Percentiles rank a stretch among this genome's conserved stretches.
Conservation (phyloP, 2,113 vertebrate species). For the Myotis lucifugus region DNA sequence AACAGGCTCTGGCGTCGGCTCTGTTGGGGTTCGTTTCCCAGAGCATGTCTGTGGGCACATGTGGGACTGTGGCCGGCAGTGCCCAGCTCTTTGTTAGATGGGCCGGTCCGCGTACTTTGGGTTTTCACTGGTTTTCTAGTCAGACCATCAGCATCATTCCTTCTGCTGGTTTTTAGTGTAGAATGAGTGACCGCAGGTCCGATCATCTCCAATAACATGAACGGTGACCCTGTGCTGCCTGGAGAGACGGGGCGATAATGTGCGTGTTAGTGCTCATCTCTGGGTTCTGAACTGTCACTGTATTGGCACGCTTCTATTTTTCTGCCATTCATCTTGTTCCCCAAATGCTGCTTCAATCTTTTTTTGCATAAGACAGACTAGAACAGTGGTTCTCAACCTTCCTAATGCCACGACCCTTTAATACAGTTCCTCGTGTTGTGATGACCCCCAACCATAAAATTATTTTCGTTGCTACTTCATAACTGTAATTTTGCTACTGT, state of each 20-base stretch:
- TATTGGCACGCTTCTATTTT: slow-evolving; percentile 61
- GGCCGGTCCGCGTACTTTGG: fast-evolving
- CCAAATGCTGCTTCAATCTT: slow-evolving; percentile 38
- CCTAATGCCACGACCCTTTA: too few species aligned
- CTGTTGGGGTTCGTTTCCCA: not conserved
- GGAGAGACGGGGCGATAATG: not conserved
- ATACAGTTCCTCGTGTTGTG: too few species aligned
- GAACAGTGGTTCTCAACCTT: too few species aligned
- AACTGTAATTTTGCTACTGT: too few species aligned
- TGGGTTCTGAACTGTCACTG: slow-evolving; percentile 58
- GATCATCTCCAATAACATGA: not conserved
- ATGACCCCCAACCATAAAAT: too few species aligned
- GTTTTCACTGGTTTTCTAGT: not conserved
- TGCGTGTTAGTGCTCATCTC: slow-evolving; percentile 5
- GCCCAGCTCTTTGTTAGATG: not conserved
- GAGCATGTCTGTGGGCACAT: too few species aligned
- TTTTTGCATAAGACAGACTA: not conserved
- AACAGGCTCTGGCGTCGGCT: too few species aligned
- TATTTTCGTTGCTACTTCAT: too few species aligned
- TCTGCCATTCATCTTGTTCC: slow-evolving; percentile 52
- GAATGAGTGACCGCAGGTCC: not conserved
- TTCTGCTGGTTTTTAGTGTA: not conserved
- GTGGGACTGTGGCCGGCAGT: not conserved
- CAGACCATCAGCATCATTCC: not conserved
- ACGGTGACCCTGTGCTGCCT: not conserved